phyloP scores from a whole-genome alignment of 2,888 invertebrate genomes.

The Tachina fera region DNA sequence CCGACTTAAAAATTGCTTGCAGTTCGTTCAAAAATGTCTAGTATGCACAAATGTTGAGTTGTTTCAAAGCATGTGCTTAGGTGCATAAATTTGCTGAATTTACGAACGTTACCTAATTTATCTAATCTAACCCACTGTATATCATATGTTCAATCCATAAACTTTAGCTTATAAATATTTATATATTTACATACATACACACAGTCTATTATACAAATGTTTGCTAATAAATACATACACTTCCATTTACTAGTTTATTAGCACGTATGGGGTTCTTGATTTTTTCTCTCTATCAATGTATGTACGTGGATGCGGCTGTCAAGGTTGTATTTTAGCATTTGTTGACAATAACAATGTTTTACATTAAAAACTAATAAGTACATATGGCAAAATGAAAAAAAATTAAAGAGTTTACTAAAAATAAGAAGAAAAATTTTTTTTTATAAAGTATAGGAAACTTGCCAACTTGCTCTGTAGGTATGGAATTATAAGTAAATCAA shows the following conservation, averaged over 20 bases:
- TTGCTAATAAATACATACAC: neutral
- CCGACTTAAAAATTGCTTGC: no score
- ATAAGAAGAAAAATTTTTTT: no score
- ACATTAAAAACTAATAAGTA: conserved; percentile 30
- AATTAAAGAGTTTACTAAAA: neutral
- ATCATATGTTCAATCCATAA: conserved; percentile 18
- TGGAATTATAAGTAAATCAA: no score
- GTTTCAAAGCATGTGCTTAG: no score
- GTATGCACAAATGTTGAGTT: no score
- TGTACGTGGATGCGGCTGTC: conserved; percentile 43
- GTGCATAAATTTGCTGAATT: no score
- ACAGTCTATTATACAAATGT: neutral
- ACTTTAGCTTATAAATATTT: neutral
- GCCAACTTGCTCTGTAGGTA: no score
- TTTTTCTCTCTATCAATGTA: neutral
- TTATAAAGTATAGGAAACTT: no score
- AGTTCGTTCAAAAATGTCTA: no score
- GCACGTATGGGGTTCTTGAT: conserved; percentile 32
- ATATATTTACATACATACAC: neutral
- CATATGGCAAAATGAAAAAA: neutral
- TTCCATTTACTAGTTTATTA: conserved; percentile 30
- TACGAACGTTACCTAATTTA: no score
- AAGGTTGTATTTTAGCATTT: conserved; percentile 65
- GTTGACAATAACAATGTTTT: conserved; percentile 59
- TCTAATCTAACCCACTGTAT: neutral